Conservation (phyloP, 1,140 invertebrate genomes). For the Pachypsylla venusta region DNA sequence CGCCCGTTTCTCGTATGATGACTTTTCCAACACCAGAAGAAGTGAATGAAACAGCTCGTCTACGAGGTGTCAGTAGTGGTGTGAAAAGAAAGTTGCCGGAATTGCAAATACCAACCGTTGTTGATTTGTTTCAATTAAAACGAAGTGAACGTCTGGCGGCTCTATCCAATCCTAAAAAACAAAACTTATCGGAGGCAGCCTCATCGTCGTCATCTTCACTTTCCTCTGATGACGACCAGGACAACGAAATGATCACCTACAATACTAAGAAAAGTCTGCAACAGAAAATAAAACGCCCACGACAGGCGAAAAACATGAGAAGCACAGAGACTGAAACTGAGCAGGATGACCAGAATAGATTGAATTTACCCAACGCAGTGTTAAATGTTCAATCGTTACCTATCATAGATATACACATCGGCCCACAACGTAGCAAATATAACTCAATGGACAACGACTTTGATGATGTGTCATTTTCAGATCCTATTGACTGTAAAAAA, state of each 20-base stretch:
- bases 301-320: neutral
- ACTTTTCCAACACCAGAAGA: neutral
- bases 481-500: slow-evolving; percentile 1
- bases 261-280: neutral
- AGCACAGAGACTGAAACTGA: neutral
- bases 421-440: no score
- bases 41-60: neutral
- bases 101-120: neutral
- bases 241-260: neutral
- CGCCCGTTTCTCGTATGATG: neutral
- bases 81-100: neutral
- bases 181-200: neutral
- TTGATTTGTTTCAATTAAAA: neutral
- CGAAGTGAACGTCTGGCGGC: neutral
- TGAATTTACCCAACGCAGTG: neutral
- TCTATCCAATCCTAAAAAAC: no score
- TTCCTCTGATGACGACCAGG: neutral
- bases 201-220: neutral
- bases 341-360: no score
- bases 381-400: neutral
- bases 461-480: neutral
- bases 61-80: neutral
- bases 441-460: neutral
- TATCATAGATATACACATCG: neutral
- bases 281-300: neutral